Conservation (phyloP, 2,113 vertebrate species). For the Dissostichus mawsoni region DNA sequence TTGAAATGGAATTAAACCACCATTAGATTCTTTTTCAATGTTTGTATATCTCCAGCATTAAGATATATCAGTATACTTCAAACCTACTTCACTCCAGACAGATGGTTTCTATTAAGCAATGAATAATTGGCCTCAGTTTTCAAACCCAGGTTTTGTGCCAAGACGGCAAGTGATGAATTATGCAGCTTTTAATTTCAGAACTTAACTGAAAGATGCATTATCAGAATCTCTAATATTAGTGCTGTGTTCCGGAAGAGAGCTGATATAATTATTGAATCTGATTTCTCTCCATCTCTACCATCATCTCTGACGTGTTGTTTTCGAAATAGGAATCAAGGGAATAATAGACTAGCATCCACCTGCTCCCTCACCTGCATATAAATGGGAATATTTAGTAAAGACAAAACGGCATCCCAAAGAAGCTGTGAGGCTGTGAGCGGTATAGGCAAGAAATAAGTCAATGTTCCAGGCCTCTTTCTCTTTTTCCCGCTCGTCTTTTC, state of each 20-base stretch:
- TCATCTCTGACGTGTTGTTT: conserved; percentile 79
- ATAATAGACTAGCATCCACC: conserved; percentile 70
- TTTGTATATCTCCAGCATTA: not conserved
- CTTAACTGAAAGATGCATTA: conserved; percentile 71
- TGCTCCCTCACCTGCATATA: conserved; percentile 74
- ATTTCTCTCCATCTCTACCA: conserved; percentile 67
- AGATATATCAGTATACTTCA: conserved; percentile 9
- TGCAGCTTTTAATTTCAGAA: conserved; percentile 66
- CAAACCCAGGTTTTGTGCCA: conserved; percentile 22
- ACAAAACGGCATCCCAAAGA: conserved; percentile 45
- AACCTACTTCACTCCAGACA: conserved; percentile 16
- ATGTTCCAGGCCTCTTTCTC: conserved; percentile 16
- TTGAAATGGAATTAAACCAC: too few species aligned
- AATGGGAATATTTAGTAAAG: conserved; percentile 70
- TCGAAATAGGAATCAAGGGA: conserved; percentile 69
- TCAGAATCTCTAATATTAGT: conserved; percentile 65
- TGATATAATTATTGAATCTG: conserved; percentile 74
- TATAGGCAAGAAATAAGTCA: conserved; percentile 14
- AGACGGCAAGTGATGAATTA: conserved; percentile 68
- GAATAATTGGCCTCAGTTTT: conserved; percentile 39
- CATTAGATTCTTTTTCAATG: not conserved
- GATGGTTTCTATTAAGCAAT: conserved; percentile 24
- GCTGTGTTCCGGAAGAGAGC: conserved; percentile 67
- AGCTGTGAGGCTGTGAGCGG: conserved; percentile 34
- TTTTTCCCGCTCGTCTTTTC: conserved; percentile 8